Evolutionary conservation across 2,113 vertebrate species (phyloP), one percentile per base, ranked within the genome.

Genomic region (Apteryx owenii): DNA sequence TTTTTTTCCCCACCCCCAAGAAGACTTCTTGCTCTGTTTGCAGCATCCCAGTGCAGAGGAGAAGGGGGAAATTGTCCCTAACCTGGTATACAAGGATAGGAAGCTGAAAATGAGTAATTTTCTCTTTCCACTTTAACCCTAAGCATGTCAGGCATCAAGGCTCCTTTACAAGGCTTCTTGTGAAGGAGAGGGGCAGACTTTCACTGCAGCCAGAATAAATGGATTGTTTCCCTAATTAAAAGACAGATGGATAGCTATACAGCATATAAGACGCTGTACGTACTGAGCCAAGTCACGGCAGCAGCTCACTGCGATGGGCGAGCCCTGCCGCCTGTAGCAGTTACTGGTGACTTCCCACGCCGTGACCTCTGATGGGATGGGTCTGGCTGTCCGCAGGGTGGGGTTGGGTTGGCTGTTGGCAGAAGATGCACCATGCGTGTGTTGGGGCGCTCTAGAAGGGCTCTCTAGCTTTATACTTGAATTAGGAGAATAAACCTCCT

Each of bases 401-500:
- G 10, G n/a, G 40, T 51, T 33, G 48, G 12, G 10, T 7, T 0
- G 0, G 40, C 72, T 72, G 11, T 18, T 40, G 22, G 70, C 46
- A 60, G 51, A 3, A 62, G 92, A 46, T 25, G 15, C 15, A 5
- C 46, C 28, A 26, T 15, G 50, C 48, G 20, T 15, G 22, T 10
- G 53, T 61, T 58, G 54, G 40, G 40, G 29, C 0, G 0, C 29
- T 77, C 0, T 0, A 31, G 53, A n/a, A 53, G 10, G 6, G 36
- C 48, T 70, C 3, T 66, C 20, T 36, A 38, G 16, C 50, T 86
- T 64, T 50, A 19, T 22, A 7, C 44, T 12, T 9, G 44, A 60
- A 5, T 0, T 28, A 33, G 56, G 51, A 68, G 40, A 61, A 26
- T 38, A 54, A 48, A 19, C 9, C 5, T 33, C 23, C 29, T 78